Conservation (phyloP, 2,888 invertebrate species). For the Melanophora roralis region DNA sequence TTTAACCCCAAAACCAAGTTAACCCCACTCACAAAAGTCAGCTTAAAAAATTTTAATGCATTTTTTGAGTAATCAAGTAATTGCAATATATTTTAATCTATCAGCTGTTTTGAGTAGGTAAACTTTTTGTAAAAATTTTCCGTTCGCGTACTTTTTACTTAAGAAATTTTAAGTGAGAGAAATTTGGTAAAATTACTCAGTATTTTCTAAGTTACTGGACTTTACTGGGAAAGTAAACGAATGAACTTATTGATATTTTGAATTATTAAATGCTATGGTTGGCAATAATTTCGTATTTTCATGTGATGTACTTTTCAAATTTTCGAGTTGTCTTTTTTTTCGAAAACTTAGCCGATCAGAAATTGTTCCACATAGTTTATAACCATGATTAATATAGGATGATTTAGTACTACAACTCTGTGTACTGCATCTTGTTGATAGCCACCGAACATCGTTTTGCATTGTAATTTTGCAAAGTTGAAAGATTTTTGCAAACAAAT, state of each 20-base stretch:
- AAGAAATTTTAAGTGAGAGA: no score
- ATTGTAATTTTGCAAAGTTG: slow-evolving; percentile 65
- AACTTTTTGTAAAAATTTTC: no score
- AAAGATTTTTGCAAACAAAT: background rate
- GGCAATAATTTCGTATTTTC: slow-evolving; percentile 2
- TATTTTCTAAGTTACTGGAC: no score
- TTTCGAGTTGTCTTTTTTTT: background rate
- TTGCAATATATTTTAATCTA: no score
- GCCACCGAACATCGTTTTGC: slow-evolving; percentile 77
- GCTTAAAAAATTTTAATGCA: no score
- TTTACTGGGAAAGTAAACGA: no score
- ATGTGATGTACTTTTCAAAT: slow-evolving; percentile 35
- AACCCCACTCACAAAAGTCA: no score
- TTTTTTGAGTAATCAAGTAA: no score
- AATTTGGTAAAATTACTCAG: no score
- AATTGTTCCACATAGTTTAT: slow-evolving; percentile 51
- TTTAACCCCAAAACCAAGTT: no score
- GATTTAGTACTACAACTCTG: slow-evolving; percentile 37
- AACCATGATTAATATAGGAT: slow-evolving; percentile 39
- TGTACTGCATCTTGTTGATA: slow-evolving; percentile 56
- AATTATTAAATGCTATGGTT: slow-evolving; percentile 38
- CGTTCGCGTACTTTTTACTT: no score
- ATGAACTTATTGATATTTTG: slow-evolving; percentile 40
- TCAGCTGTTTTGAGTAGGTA: no score
- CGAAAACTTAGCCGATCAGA: slow-evolving; percentile 12